A percentile compares a stretch with the other conserved stretches of the same genome.
These are phyloP conservation scores for Pachliopta kotzebuea DNA, from an alignment of 2,888 invertebrate genomes.

Conservation along the genomic window DNA sequence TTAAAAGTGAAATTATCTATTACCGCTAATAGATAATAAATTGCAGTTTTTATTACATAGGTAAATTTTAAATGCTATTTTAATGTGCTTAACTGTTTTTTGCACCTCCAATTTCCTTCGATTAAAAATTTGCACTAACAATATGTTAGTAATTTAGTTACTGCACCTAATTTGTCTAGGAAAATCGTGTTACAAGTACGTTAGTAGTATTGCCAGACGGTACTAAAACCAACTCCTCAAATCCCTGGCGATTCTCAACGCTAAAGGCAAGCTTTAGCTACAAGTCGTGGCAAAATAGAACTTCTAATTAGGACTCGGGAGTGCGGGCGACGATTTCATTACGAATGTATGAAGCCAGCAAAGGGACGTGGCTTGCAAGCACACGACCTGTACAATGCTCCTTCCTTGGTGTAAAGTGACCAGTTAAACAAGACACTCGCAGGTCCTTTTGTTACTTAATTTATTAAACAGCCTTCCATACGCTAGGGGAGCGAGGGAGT, in stretches of 20 bases:
- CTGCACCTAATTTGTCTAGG: conserved; percentile 6
- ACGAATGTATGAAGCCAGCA: conserved; percentile 65
- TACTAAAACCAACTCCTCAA: conserved; percentile 25
- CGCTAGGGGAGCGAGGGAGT: conserved; percentile 46
- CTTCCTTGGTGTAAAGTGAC: conserved; percentile 51
- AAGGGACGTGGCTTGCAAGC: conserved; percentile 64
- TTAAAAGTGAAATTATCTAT: too few relatives aligned
- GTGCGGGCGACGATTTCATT: conserved; percentile 63
- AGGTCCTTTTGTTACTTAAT: conserved; percentile 46
- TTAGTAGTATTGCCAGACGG: conserved; percentile 8
- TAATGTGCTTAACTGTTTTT: too few relatives aligned
- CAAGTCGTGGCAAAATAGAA: conserved; percentile 34
- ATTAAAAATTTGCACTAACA: neutral
- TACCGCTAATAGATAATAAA: too few relatives aligned
- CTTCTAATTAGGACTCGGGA: conserved; percentile 60
- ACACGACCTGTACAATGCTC: conserved; percentile 69
- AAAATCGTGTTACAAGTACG: neutral
- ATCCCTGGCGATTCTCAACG: conserved; percentile 32
- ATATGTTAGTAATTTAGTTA: conserved; percentile 14
- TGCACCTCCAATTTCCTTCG: neutral
- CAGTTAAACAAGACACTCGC: conserved; percentile 49
- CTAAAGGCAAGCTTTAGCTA: conserved; percentile 32
- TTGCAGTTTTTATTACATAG: too few relatives aligned
- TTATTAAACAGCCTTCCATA: conserved; percentile 32
- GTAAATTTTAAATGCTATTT: too few relatives aligned